Percentiles rank a stretch among this genome's conserved stretches.
Evolutionary conservation across 2,113 vertebrate genomes (phyloP).

Genomic region (Verasper variegatus): DNA sequence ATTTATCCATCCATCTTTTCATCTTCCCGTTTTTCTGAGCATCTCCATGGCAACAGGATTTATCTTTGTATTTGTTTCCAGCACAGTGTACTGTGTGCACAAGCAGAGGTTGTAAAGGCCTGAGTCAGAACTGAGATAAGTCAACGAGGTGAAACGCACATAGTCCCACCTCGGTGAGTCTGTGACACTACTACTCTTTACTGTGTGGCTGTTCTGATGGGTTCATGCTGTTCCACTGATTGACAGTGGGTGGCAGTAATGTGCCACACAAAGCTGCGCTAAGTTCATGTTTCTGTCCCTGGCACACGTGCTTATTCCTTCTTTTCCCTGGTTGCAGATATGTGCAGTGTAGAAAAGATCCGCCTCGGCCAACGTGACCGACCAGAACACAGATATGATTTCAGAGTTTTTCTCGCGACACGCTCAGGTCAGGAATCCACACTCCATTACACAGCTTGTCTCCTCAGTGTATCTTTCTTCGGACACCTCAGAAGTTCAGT

Average conservation of each 20-base stretch:
- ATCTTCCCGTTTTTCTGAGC: not conserved
- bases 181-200: not conserved
- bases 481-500: not conserved
- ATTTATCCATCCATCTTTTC: slow-evolving; percentile 13
- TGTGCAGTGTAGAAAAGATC: not conserved
- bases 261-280: no score
- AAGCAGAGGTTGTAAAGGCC: slow-evolving; percentile 9
- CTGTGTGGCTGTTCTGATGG: not conserved
- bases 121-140: slow-evolving; percentile 8
- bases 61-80: not conserved
- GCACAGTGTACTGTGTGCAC: slow-evolving; percentile 21
- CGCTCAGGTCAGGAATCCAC: not conserved
- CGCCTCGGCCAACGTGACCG: no score
- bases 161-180: not conserved
- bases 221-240: not conserved
- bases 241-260: not conserved
- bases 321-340: not conserved
- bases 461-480: no score
- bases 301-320: no score
- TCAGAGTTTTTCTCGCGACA: no score
- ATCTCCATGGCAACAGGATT: slow-evolving; percentile 17
- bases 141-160: not conserved
- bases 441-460: no score
- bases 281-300: no score
- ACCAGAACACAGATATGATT: not conserved